Base-by-base conservation (phyloP, 2,113 vertebrate genomes). In the Pipra filicauda region DNA sequence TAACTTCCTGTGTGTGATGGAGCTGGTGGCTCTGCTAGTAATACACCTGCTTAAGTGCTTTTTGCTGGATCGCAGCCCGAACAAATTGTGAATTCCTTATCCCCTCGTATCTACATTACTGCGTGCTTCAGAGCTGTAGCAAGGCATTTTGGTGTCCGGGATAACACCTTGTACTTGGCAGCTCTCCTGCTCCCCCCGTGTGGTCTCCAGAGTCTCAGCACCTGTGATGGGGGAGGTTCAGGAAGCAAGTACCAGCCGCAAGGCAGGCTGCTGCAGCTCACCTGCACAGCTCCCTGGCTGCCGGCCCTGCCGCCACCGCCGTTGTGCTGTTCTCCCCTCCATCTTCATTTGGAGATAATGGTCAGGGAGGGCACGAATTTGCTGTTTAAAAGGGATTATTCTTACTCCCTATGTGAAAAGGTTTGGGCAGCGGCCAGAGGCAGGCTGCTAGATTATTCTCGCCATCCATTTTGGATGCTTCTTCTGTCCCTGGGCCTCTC, bases 81-180 rank as follows among this genome's bases (percentile, higher is more conserved):
- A 72, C 84, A 94, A 95, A 90, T 85, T 54, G 82, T 44, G 82
- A 93, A 62, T 93, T 88, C 91, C 72, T 95, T 92, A 75, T 91
- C 93, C 91, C 74, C 83, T 91, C 12, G 0, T 80, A 87, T 91
- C 95, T 91, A 11, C 46, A n/a, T 86, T 75, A 85, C 80, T 79
- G 57, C 6, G 0, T 78, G 59, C 54, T 89, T 69, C 74, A 66
- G 70, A 92, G 84, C 74, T 52, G 48, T 14, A 89, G 77, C 39
- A 16, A 91, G 74, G 74, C 74, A n/a, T 91, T 89, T 89, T 24
- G 67, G 74, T 72, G 78, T 93, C 92, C 12, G 1, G 92, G 82
- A 76, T 91, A 96, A 88, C 85, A 95, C 90, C 92, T 97, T 90
- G 85, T 91, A 73, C 54, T 96, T 97, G 95, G 81, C 94, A 96